phyloP scores from a whole-genome alignment of 2,113 vertebrate genomes.

The Collichthys lucidus region DNA sequence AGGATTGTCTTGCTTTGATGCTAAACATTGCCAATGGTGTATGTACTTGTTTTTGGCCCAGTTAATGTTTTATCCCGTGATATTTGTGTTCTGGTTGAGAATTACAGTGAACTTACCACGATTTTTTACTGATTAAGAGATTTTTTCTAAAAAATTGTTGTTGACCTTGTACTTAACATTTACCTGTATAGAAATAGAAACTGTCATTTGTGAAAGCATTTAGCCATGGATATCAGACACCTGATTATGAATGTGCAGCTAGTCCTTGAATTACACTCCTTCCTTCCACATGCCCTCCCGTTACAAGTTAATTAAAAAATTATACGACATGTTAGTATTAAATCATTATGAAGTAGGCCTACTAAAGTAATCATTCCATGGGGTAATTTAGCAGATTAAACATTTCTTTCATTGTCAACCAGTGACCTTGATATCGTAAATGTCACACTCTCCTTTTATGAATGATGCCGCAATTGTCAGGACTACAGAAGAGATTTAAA shows the following conservation, averaged over 20 bases:
- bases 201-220: constrained; percentile 32
- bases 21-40: constrained; percentile 28
- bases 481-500: constrained; percentile 50
- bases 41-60: constrained; percentile 15
- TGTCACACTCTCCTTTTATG: constrained; percentile 64
- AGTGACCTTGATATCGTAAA: constrained; percentile 76
- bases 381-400: constrained; percentile 79
- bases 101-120: constrained; percentile 9
- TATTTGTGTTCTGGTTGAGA: constrained; percentile 19
- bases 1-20: constrained; percentile 37
- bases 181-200: constrained; percentile 3
- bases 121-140: constrained; percentile 1
- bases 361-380: constrained; percentile 72
- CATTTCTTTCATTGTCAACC: constrained; percentile 77
- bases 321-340: constrained; percentile 77
- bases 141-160: background rate
- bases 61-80: constrained; percentile 20
- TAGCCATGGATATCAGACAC: constrained; percentile 19
- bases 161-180: constrained; percentile 30
- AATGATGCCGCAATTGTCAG: constrained; percentile 59
- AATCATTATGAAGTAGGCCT: constrained; percentile 74
- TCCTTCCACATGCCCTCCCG: constrained; percentile 39
- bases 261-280: constrained; percentile 67
- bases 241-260: constrained; percentile 59
- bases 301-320: constrained; percentile 83